Conservation (phyloP, 2,113 vertebrate species). For the Caretta caretta region DNA sequence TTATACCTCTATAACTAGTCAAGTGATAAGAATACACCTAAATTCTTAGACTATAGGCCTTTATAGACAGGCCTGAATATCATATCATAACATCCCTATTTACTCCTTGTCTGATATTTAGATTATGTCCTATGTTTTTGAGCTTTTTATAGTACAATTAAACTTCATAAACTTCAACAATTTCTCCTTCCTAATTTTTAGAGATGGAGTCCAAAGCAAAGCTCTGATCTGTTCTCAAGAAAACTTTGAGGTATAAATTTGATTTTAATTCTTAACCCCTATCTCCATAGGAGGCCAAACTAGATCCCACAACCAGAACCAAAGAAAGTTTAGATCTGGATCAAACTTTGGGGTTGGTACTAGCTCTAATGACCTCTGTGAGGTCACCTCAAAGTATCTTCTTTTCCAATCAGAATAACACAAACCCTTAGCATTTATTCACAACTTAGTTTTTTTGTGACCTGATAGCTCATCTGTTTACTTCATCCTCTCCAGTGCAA, state of each 20-base stretch:
- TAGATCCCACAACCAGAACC: neutral
- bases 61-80: too few species aligned
- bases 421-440: neutral
- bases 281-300: neutral
- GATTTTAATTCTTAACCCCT: neutral
- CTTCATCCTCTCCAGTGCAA: neutral
- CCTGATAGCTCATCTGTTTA: neutral
- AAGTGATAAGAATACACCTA: too few species aligned
- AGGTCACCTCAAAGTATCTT: rapidly evolving
- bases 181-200: neutral
- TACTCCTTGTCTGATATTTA: neutral
- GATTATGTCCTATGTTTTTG: neutral
- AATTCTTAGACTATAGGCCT: too few species aligned
- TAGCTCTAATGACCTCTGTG: neutral
- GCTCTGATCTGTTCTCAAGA: neutral
- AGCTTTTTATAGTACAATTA: neutral
- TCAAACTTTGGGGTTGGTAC: neutral
- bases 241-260: neutral
- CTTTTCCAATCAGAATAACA: neutral
- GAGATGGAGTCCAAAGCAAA: neutral
- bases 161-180: neutral
- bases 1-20: too few species aligned
- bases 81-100: neutral
- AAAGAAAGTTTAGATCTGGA: neutral
- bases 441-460: neutral